Evolutionary conservation across 2,797 vertebrate species (phyloP).

Genomic region (Psittacula echo): DNA sequence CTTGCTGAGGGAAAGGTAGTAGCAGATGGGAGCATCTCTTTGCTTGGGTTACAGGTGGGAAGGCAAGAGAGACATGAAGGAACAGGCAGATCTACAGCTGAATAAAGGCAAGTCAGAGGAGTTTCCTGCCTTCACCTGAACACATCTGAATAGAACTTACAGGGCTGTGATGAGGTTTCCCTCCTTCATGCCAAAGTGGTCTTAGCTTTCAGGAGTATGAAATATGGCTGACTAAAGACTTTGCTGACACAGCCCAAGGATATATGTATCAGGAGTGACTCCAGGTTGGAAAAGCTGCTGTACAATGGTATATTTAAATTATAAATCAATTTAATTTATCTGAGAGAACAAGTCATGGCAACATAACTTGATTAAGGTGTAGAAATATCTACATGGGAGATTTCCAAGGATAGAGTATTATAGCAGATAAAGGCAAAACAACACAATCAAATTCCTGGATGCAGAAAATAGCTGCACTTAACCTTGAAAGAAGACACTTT

Average conservation of each 20-base stretch:
- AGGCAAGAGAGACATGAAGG: neutral
- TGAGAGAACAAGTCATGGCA: neutral
- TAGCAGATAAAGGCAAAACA: neutral
- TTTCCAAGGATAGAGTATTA: neutral
- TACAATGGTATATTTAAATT: neutral
- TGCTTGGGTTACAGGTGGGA: neutral
- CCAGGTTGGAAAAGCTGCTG: neutral
- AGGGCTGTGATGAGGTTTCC: neutral
- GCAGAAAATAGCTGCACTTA: neutral
- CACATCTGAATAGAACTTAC: accelerated
- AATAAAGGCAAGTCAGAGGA: neutral
- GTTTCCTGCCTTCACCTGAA: neutral
- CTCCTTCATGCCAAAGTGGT: neutral
- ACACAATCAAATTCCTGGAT: neutral
- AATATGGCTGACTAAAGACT: neutral
- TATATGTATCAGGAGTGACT: neutral
- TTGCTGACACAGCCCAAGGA: neutral
- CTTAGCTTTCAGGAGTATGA: neutral
- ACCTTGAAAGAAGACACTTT: neutral
- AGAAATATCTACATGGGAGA: neutral
- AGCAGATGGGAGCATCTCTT: neutral
- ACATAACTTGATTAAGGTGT: neutral
- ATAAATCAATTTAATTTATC: neutral
- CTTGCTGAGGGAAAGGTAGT: neutral
- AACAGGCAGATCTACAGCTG: neutral